These are phyloP conservation scores for Pediacus dermestoides DNA, from an alignment of 2,888 invertebrate species.

Conservation along the genomic window DNA sequence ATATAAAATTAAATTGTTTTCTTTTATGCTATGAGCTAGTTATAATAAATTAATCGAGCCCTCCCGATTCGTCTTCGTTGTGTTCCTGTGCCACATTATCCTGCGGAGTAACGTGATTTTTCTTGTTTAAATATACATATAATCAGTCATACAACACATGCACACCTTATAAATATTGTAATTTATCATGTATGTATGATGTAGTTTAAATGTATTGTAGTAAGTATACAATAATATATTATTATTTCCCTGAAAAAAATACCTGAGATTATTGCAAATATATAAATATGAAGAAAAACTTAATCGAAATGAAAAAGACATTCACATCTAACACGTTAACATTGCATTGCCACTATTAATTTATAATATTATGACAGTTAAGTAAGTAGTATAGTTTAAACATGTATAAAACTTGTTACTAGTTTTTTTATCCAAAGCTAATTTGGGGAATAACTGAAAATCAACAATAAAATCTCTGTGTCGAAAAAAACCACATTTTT, in stretches of 20 bases:
- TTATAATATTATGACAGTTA: constrained; percentile 11
- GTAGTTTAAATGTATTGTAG: constrained; percentile 23
- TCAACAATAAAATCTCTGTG: too few relatives aligned
- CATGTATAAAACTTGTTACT: too few relatives aligned
- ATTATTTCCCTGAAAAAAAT: constrained; percentile 29
- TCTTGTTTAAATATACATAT: too few relatives aligned
- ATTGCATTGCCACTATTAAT: constrained; percentile 44
- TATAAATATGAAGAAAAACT: constrained; percentile 21
- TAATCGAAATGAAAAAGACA: constrained; percentile 12
- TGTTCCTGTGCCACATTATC: constrained; percentile 9
- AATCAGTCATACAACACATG: constrained; percentile 9
- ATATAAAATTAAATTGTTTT: background rate
- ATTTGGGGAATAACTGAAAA: too few relatives aligned
- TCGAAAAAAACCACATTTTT: too few relatives aligned
- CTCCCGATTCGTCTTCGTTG: too few relatives aligned
- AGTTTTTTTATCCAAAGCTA: too few relatives aligned
- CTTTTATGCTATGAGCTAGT: too few relatives aligned
- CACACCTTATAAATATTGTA: background rate
- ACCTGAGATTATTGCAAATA: constrained; percentile 35
- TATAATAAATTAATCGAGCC: too few relatives aligned
- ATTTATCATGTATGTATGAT: background rate
- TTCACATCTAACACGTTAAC: constrained; percentile 29
- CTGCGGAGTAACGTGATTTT: constrained; percentile 2
- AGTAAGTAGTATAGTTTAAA: constrained; percentile 9
- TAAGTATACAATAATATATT: constrained; percentile 20